Base-by-base conservation (phyloP, 2,113 vertebrate genomes). In the Erinaceus europaeus region DNA sequence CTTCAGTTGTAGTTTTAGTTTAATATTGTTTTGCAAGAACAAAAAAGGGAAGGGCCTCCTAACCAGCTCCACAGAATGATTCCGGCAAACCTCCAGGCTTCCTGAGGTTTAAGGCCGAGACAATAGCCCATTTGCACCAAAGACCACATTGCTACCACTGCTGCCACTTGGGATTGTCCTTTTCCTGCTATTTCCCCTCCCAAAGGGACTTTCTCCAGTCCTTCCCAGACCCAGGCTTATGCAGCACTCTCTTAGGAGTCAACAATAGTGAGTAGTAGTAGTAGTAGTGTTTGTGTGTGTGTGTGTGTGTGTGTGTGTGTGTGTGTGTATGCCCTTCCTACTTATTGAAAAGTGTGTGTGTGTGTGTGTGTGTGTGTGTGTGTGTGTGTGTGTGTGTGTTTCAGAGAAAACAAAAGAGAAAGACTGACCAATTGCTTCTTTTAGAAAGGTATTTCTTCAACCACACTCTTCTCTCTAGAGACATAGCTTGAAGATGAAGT, bases 11-110 rank as follows among this genome's bases (percentile, higher is more conserved):
- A 59, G 34, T 76, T 89, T 80, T 52, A 38, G 29, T 48, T 71
- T 81, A 7, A 59, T 17, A 86, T 85, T 55, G 71, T 88, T 91
- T 88, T 50, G 68, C 59, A 90, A 94, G 64, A 95, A 64, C 55
- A 4, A 7, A 90, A 93, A 93, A 84, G 11, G 88, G 93, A 94
- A 93, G 73, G 8, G 32, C 77, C 64, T 83, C 36, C 64, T 61
- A 29, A 55, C 13, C 38, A 79, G 57, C 27, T 4, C 40, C 21
- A 4, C 52, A 38, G 75, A 29, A 50, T 0, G 34, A 57, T 52
- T 72, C 32, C 2, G 0, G 61, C 27, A 52, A 53, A 23, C 50
- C 48, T 40, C 0, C 2, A n/a, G n/a, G 20, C 40, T 23, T 57
- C 64, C 12, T 13, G 42, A 11, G 27, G 67, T 75, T 89, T 50